Conservation (phyloP, 1,140 invertebrate species). For the Eubasilissa regina region DNA sequence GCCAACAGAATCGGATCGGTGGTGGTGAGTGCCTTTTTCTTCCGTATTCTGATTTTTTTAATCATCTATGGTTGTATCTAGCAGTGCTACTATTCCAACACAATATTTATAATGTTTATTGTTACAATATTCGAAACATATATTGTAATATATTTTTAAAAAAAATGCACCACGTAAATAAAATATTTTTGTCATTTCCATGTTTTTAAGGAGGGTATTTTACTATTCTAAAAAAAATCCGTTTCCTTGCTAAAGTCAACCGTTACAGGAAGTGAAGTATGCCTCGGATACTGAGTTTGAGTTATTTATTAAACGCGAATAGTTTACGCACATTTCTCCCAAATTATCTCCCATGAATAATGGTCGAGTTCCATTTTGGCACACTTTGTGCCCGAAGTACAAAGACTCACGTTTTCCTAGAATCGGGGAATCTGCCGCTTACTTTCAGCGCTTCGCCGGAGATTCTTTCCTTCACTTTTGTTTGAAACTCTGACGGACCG, state of each 20-base stretch:
- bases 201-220: too few relatives aligned
- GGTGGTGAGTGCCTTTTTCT: too few relatives aligned
- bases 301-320: slow-evolving; percentile 10
- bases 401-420: slow-evolving; percentile 5
- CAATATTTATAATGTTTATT: too few relatives aligned
- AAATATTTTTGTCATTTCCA: too few relatives aligned
- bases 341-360: background rate
- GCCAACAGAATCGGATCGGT: too few relatives aligned
- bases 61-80: background rate
- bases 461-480: slow-evolving; percentile 45
- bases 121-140: too few relatives aligned
- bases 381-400: background rate
- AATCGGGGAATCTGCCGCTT: slow-evolving; percentile 27
- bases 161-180: background rate
- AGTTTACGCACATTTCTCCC: slow-evolving; percentile 1
- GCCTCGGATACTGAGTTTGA: background rate
- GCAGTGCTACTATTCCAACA: too few relatives aligned
- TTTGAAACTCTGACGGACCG: slow-evolving; percentile 35
- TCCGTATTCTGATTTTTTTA: background rate
- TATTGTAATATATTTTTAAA: background rate
- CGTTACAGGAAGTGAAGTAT: too few relatives aligned
- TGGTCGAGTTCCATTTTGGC: slow-evolving; percentile 7
- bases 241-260: too few relatives aligned
- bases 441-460: slow-evolving; percentile 27
- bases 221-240: too few relatives aligned